phyloP scores from a whole-genome alignment of 2,113 vertebrate genomes.

The Rhodinocichla rosea region DNA sequence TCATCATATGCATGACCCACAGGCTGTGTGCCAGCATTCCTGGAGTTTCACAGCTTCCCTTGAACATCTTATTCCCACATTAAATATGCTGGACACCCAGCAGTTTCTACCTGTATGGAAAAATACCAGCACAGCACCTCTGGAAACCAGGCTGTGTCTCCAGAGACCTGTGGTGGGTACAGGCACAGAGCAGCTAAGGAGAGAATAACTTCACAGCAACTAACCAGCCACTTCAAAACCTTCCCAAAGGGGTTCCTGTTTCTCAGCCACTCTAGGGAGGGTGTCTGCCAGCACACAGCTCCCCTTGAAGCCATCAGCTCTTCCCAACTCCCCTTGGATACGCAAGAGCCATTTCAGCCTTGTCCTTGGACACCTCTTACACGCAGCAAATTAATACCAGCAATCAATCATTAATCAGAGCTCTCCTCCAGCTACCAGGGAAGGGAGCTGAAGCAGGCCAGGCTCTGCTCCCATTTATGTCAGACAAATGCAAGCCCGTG shows the following conservation, averaged over 20 bases:
- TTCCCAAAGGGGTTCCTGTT: not conserved
- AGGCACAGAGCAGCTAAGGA: not conserved
- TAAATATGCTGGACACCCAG: not conserved
- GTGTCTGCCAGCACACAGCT: not conserved
- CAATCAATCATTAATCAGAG: constrained; percentile 28
- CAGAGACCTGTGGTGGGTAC: not conserved
- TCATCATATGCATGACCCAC: not conserved
- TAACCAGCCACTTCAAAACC: not conserved
- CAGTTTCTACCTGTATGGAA: not conserved
- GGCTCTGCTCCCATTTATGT: constrained; percentile 46
- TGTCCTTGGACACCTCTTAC: constrained; percentile 36
- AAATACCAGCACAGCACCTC: not conserved
- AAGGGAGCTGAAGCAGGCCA: not conserved
- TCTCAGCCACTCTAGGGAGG: not conserved
- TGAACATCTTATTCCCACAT: not conserved
- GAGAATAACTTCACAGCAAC: not conserved
- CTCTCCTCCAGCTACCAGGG: constrained; percentile 1
- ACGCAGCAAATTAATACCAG: constrained; percentile 9
- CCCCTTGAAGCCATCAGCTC: not conserved
- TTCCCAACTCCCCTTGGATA: not conserved
- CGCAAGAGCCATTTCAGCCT: not conserved
- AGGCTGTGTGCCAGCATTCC: not conserved
- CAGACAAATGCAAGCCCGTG: constrained; percentile 31
- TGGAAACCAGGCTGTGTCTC: not conserved
- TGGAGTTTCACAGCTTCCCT: not conserved